Conservation (phyloP, 2,797 vertebrate genomes). For the Sebastiscus tertius region DNA sequence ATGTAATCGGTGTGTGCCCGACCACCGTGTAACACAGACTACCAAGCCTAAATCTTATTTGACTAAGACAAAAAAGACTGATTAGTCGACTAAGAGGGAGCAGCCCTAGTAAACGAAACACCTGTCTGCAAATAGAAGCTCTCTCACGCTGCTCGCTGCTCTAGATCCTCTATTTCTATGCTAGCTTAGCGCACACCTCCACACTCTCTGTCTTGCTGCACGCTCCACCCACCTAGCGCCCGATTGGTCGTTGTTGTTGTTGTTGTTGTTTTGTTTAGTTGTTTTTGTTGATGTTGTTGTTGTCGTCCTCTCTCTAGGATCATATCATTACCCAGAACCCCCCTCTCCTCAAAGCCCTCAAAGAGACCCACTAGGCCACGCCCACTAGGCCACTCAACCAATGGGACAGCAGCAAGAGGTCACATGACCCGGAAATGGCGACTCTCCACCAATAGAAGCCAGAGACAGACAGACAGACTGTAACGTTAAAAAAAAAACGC, state of each 20-base stretch:
- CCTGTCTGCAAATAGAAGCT: no score
- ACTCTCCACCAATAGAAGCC: conserved; percentile 80
- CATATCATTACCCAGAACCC: conserved; percentile 99
- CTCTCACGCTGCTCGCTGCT: conserved; percentile 39
- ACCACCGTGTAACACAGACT: no score
- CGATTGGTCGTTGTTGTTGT: conserved; percentile 80
- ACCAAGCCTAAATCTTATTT: no score
- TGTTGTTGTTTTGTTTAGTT: conserved; percentile 89
- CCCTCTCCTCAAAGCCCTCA: conserved; percentile 99
- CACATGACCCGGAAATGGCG: conserved; percentile 92
- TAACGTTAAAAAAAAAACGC: conserved; percentile 62
- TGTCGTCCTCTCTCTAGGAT: conserved; percentile 99
- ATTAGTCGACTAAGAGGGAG: no score
- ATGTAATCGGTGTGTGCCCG: no score
- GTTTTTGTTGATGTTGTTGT: conserved; percentile 93
- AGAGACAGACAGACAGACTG: conserved; percentile 73
- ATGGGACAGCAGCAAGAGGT: conserved; percentile 98
- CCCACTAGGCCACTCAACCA: conserved; percentile 88
- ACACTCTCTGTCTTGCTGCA: conserved; percentile 71
- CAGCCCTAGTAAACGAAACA: no score
- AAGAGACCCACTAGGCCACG: conserved; percentile 99
- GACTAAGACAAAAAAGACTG: no score
- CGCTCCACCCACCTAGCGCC: conserved; percentile 76
- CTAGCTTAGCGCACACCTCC: conserved; percentile 58
- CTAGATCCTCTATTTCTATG: conserved; percentile 55